Percentiles rank a stretch among this genome's conserved stretches.
These are phyloP conservation scores for Choristoneura rosaceana DNA, from an alignment of 2,888 invertebrate genomes.

Conservation along the genomic window DNA sequence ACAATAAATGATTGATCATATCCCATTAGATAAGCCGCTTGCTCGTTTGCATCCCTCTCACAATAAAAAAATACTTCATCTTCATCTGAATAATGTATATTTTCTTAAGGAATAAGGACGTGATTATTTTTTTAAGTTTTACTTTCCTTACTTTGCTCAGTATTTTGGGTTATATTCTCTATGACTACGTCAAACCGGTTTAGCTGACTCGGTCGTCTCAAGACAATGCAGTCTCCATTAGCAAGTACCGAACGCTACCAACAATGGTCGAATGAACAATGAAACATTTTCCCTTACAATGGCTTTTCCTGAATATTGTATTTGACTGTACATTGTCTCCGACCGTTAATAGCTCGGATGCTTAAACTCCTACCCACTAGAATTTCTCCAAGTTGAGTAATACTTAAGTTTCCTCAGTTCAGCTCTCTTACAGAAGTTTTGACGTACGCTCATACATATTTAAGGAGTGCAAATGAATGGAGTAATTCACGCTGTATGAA, in stretches of 20 bases:
- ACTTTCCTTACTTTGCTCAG: no score
- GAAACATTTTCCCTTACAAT: constrained; percentile 78
- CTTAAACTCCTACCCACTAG: constrained; percentile 64
- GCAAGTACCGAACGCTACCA: constrained; percentile 69
- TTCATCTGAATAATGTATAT: no score
- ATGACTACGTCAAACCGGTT: constrained; percentile 49
- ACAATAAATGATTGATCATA: no score
- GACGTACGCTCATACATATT: constrained; percentile 71
- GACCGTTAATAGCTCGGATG: constrained; percentile 63
- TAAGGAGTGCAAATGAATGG: constrained; percentile 61
- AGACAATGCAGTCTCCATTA: constrained; percentile 82
- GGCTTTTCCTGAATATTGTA: constrained; percentile 80
- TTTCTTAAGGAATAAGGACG: no score
- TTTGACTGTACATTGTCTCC: constrained; percentile 74
- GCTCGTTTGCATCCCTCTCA: no score
- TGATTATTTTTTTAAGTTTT: no score
- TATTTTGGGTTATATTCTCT: no score
- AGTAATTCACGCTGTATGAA: constrained; percentile 50
- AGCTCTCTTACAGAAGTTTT: constrained; percentile 59
- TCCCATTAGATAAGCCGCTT: no score
- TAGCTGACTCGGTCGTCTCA: constrained; percentile 61
- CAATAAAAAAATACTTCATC: no score
- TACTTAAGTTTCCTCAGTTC: constrained; percentile 57
- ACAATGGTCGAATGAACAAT: constrained; percentile 75
- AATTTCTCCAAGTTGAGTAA: constrained; percentile 63